Evolutionary conservation across 2,888 invertebrate genomes (phyloP).

Genomic region (Colletes collaris): DNA sequence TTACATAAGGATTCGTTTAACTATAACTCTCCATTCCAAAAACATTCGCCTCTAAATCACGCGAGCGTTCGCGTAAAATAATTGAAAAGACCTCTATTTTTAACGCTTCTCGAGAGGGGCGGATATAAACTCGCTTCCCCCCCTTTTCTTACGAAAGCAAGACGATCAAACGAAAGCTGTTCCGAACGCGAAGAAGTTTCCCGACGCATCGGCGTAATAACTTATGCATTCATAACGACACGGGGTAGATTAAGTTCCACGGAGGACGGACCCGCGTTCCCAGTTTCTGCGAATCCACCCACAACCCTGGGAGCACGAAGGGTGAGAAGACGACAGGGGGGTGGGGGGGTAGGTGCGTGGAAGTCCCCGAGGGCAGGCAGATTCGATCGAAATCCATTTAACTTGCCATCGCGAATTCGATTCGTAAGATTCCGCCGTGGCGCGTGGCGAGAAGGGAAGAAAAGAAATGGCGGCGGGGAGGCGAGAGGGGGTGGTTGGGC

Average conservation of each 20-base stretch:
- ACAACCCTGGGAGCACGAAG: too few species aligned
- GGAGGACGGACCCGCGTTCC: constrained; percentile 6
- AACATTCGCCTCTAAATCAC: too few species aligned
- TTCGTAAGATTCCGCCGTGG: constrained; percentile 45
- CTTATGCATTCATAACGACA: constrained; percentile 58
- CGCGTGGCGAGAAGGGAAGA: constrained; percentile 1
- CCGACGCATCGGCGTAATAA: constrained; percentile 26
- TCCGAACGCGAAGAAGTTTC: constrained; percentile 4
- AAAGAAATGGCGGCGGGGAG: background rate
- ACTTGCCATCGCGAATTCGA: constrained; percentile 52
- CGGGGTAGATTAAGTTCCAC: constrained; percentile 33
- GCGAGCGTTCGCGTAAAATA: too few species aligned
- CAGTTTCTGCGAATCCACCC: background rate
- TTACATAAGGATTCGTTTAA: too few species aligned
- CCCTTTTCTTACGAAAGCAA: background rate
- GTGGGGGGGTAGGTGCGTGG: background rate
- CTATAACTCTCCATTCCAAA: too few species aligned
- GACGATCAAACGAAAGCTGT: background rate
- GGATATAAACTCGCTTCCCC: too few species aligned
- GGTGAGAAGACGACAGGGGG: background rate
- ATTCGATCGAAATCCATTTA: constrained; percentile 58
- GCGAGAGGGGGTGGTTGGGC: too few species aligned
- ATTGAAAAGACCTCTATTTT: too few species aligned
- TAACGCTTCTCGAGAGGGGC: too few species aligned
- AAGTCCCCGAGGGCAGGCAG: background rate